Evolutionary conservation across 2,113 vertebrate genomes (phyloP).

Genomic region (Hippocampus guttulatus): DNA sequence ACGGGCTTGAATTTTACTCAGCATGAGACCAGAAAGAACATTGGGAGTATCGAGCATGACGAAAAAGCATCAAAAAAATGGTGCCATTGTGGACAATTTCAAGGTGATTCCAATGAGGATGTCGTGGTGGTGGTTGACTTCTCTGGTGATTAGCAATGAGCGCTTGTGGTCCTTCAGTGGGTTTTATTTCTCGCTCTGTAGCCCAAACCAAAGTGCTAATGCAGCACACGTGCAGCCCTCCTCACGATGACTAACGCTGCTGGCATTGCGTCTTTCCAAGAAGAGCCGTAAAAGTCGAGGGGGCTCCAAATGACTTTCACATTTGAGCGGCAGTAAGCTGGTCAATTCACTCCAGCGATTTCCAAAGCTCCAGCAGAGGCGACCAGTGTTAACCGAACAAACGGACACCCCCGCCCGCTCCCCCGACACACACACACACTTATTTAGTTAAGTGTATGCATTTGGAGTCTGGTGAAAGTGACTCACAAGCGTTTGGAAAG

Average conservation of each 20-base stretch:
- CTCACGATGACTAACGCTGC: conserved; percentile 57
- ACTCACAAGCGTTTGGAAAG: not conserved
- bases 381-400: not conserved
- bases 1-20: too few relatives aligned
- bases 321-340: not conserved
- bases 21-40: not conserved
- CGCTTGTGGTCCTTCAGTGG: not conserved
- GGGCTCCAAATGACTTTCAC: conserved; percentile 24
- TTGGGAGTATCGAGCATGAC: not conserved
- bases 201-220: conserved; percentile 19
- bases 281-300: conserved; percentile 54
- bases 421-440: too few relatives aligned
- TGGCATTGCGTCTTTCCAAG: conserved; percentile 60
- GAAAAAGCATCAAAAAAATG: not conserved
- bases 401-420: not conserved
- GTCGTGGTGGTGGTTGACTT: too few relatives aligned
- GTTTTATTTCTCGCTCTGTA: not conserved
- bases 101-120: not conserved
- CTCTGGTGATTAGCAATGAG: too few relatives aligned
- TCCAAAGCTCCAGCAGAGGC: not conserved
- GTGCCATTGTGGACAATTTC: not conserved
- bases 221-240: conserved; percentile 25
- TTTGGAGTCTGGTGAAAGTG: not conserved
- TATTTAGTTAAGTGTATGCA: not conserved
- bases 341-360: not conserved